phyloP scores from a whole-genome alignment of 1,140 invertebrate species.

The Sitophilus oryzae region DNA sequence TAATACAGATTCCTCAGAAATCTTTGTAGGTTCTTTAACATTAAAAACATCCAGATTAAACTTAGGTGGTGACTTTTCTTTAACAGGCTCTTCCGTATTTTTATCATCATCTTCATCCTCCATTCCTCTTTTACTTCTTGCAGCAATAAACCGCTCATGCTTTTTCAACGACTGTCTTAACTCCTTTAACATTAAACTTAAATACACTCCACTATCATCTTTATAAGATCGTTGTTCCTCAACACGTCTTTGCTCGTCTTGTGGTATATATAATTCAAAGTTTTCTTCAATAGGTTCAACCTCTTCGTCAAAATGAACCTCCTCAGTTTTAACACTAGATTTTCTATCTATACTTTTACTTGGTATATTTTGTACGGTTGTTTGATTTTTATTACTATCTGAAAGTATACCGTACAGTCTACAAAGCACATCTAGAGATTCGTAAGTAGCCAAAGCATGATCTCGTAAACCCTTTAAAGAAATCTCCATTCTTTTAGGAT shows the following conservation, averaged over 20 bases:
- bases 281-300: slow-evolving; percentile 21
- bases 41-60: slow-evolving; percentile 15
- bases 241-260: not conserved
- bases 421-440: slow-evolving; percentile 28
- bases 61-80: slow-evolving; percentile 6
- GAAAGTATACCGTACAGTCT: slow-evolving; percentile 24
- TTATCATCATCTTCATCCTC: slow-evolving; percentile 12
- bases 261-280: slow-evolving; percentile 24
- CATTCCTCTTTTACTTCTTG: slow-evolving; percentile 20
- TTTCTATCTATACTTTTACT: not conserved
- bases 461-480: slow-evolving; percentile 20
- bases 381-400: not conserved
- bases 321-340: not conserved
- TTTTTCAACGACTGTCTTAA: slow-evolving; percentile 24
- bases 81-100: not conserved
- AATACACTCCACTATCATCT: slow-evolving; percentile 15
- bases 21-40: not conserved
- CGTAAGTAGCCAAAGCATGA: slow-evolving; percentile 25
- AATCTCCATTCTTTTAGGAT: slow-evolving; percentile 9
- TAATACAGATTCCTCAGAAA: not conserved
- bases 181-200: slow-evolving; percentile 27
- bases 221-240: not conserved
- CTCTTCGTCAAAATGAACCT: slow-evolving; percentile 21
- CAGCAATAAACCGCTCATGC: slow-evolving; percentile 28
- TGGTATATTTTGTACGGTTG: not conserved